Percentiles rank a stretch among this genome's conserved stretches.
Conservation (phyloP, 2,888 invertebrate species). For the Aethes cnicana region DNA sequence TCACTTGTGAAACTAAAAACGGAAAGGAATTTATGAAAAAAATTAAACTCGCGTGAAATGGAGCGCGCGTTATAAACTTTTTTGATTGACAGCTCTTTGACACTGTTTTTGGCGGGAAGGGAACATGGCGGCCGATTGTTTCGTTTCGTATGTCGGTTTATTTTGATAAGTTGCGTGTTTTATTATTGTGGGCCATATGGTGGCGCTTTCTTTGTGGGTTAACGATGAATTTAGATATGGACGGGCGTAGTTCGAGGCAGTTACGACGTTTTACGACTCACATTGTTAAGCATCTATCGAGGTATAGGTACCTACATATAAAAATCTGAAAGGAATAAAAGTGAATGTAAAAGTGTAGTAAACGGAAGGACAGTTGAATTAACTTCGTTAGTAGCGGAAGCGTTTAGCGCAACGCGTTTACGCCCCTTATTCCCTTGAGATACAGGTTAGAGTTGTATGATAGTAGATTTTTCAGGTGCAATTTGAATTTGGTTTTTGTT, state of each 20-base stretch:
- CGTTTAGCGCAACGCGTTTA: not conserved
- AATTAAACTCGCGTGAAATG: conserved; percentile 25
- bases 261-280: conserved; percentile 45
- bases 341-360: conserved; percentile 18
- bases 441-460: not conserved
- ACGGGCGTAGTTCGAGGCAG: conserved; percentile 39
- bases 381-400: conserved; percentile 11
- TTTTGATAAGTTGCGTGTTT: conserved; percentile 36
- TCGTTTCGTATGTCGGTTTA: conserved; percentile 30
- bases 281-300: conserved; percentile 40
- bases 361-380: conserved; percentile 11
- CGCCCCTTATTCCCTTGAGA: not conserved
- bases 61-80: conserved; percentile 35
- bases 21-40: conserved; percentile 21
- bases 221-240: conserved; percentile 40
- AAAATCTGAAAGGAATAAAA: conserved; percentile 32
- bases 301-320: conserved; percentile 42
- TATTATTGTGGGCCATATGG: conserved; percentile 42
- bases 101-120: conserved; percentile 40
- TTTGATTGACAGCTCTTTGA: conserved; percentile 36
- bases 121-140: not conserved
- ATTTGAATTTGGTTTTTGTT: not conserved
- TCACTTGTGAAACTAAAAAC: conserved; percentile 29
- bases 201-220: conserved; percentile 40
- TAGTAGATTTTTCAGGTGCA: not conserved